Evolutionary conservation across 2,113 vertebrate genomes (phyloP).

Genomic region (Agelaius phoeniceus): DNA sequence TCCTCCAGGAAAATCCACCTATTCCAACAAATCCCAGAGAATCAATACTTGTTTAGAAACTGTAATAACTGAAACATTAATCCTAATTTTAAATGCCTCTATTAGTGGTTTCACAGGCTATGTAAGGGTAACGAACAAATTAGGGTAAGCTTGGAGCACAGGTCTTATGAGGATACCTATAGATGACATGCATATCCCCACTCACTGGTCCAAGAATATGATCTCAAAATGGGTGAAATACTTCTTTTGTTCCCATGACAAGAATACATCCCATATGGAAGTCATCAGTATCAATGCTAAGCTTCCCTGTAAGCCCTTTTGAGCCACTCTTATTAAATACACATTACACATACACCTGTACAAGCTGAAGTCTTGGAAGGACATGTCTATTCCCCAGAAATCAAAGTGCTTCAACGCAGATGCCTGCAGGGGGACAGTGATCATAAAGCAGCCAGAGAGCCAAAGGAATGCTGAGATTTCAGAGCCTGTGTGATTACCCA

Average conservation of each 20-base stretch:
- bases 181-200: background rate
- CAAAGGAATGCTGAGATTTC: conserved; percentile 62
- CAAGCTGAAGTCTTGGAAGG: conserved; percentile 23
- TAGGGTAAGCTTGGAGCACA: background rate
- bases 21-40: background rate
- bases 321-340: conserved; percentile 18
- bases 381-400: background rate
- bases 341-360: conserved; percentile 40
- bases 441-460: conserved; percentile 33
- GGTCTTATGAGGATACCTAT: background rate
- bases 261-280: conserved; percentile 1
- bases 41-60: background rate
- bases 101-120: background rate
- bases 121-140: background rate
- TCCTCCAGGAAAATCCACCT: background rate
- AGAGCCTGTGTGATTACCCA: conserved; percentile 47
- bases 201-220: background rate
- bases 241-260: background rate
- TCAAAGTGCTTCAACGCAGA: background rate
- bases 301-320: conserved; percentile 16
- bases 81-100: background rate
- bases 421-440: conserved; percentile 35
- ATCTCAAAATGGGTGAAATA: background rate
- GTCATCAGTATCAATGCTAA: conserved; percentile 14
- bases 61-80: background rate